Conservation (phyloP, 2,797 vertebrate genomes). For the Megaceryle alcyon region DNA sequence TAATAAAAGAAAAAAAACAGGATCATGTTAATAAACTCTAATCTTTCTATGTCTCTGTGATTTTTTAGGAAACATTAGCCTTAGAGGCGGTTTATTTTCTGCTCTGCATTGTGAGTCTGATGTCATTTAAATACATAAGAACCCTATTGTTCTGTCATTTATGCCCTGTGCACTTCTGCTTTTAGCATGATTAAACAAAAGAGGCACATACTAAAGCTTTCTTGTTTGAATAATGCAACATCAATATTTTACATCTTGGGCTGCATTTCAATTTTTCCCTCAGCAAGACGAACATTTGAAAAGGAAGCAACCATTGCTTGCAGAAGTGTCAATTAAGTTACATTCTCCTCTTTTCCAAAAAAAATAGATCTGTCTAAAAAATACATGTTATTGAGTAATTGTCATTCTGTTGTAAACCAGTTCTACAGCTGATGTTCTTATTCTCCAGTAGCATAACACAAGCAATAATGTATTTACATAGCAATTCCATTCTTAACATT, state of each 20-base stretch:
- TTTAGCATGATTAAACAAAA: slow-evolving; percentile 72
- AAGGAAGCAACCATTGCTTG: slow-evolving; percentile 8
- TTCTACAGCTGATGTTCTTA: background rate
- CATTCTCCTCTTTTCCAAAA: slow-evolving; percentile 20
- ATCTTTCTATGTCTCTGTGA: background rate
- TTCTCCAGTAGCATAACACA: background rate
- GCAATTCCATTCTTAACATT: background rate
- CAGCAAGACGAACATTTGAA: slow-evolving; percentile 21
- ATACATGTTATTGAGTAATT: background rate
- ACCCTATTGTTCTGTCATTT: slow-evolving; percentile 71
- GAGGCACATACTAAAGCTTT: slow-evolving; percentile 49
- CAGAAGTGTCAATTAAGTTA: slow-evolving; percentile 45
- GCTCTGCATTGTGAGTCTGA: slow-evolving; percentile 41
- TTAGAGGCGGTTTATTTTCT: slow-evolving; percentile 65
- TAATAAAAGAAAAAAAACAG: background rate
- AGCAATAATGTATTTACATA: background rate
- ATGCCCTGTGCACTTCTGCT: slow-evolving; percentile 60
- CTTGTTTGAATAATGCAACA: slow-evolving; percentile 61
- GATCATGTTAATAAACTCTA: slow-evolving; percentile 4
- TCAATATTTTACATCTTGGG: slow-evolving; percentile 65
- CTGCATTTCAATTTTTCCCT: slow-evolving; percentile 60
- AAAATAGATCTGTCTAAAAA: slow-evolving; percentile 21
- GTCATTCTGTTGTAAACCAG: slow-evolving; percentile 30
- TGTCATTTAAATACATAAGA: slow-evolving; percentile 66
- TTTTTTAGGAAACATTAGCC: slow-evolving; percentile 33